Base-by-base conservation (phyloP, 2,113 vertebrate species). In the Crocuta crocuta region DNA sequence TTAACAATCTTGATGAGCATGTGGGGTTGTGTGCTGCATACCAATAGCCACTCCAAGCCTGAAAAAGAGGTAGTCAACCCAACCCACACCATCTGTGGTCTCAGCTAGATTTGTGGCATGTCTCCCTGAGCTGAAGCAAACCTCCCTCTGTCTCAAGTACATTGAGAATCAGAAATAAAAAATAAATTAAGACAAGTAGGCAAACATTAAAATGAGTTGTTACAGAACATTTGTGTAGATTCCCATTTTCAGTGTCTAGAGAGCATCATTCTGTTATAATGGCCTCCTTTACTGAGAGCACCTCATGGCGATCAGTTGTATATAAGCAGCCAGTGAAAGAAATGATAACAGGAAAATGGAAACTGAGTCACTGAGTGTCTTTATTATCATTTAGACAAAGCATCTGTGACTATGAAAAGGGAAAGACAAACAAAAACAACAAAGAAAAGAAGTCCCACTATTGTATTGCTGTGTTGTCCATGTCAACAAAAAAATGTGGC, bases 171-270 rank as follows among this genome's bases (percentile, higher is more conserved):
- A 80, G 89, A 98, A 99, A 98, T 96, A 93, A 95, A 98, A 97
- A 97, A 98, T 97, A 97, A 98, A 98, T 98, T 95, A 98, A 98
- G 98, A 98, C 98, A 98, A 98, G 98, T 96, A 98, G 98, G 96
- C 98, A 98, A 98, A 97, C 98, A 98, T 98, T 98, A 98, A 98
- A 98, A 98, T 98, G 98, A 99, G 97, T 97, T 98, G 98, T 97
- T 98, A 96, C 84, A 2, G 78, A 97, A 97, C 74, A 95, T 70
- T 98, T 91, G 92, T 66, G 85, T 95, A 31, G 97, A 98, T 98
- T 98, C 98, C 86, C 89, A 97, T 98, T 98, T 98, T 97, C 97
- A 82, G 19, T 98, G 98, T 99, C 98, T 98, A 98, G 98, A 96
- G 97, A 98, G 95, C 97, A 94, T 98, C 96, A 33, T 97, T 98